A percentile compares a stretch with the other conserved stretches of the same genome.
phyloP scores from a whole-genome alignment of 2,888 invertebrate genomes.

The Noctua janthe region DNA sequence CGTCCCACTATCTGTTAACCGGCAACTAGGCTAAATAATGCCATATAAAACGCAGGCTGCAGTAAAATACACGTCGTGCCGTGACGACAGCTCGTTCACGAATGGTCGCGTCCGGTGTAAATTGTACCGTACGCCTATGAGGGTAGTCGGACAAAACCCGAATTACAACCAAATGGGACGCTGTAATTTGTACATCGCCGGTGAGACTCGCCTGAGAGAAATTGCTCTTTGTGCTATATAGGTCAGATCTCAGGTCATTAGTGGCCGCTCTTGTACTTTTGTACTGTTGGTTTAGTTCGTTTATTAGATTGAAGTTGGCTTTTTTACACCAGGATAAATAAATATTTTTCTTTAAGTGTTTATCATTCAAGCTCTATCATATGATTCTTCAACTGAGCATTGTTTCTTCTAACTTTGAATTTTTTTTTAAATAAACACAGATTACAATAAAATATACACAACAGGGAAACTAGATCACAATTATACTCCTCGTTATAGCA shows the following conservation, averaged over 20 bases:
- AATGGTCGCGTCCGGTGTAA: constrained; percentile 84
- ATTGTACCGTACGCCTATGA: constrained; percentile 80
- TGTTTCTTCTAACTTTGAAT: too few species aligned
- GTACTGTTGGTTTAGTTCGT: constrained; percentile 32
- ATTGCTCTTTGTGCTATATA: constrained; percentile 74
- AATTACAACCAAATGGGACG: constrained; percentile 82
- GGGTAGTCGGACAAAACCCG: constrained; percentile 81
- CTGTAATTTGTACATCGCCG: constrained; percentile 82
- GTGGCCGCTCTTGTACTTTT: constrained; percentile 38
- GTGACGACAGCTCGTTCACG: constrained; percentile 73
- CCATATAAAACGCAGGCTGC: constrained; percentile 83
- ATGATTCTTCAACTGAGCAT: neutral
- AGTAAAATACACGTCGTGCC: constrained; percentile 83
- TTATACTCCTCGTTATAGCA: constrained; percentile 4
- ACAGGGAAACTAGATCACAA: neutral
- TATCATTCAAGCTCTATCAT: neutral
- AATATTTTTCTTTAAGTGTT: neutral
- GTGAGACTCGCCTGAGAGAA: constrained; percentile 74
- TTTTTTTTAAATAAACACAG: neutral
- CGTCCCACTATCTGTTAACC: constrained; percentile 68
- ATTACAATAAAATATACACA: neutral
- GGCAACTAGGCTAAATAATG: constrained; percentile 72
- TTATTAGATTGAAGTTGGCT: constrained; percentile 5
- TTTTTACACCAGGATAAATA: neutral
- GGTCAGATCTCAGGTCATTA: constrained; percentile 65